Conservation (phyloP, 2,113 vertebrate genomes). For the Synodontis membranacea region DNA sequence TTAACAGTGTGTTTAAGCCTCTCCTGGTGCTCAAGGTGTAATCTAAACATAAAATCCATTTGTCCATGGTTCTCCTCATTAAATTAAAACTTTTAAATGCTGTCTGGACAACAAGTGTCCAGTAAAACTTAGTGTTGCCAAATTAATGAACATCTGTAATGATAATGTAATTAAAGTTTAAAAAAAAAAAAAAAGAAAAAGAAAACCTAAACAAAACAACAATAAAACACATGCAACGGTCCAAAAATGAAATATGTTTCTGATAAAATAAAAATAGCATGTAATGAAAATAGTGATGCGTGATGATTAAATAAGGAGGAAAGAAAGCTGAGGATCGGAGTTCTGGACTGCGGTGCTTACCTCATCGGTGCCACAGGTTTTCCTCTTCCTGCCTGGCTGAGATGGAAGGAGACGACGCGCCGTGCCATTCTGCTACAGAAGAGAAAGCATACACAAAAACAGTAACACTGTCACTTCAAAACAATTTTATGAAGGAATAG, state of each 20-base stretch:
- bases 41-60: background rate
- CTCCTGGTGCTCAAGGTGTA: background rate
- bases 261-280: background rate
- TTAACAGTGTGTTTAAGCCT: constrained; percentile 3
- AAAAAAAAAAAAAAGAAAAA: background rate
- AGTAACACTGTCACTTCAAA: background rate
- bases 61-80: background rate
- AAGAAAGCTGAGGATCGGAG: background rate
- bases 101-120: background rate
- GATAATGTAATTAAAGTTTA: background rate
- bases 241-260: background rate
- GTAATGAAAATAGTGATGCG: background rate
- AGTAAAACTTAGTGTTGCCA: background rate
- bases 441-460: background rate
- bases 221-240: background rate
- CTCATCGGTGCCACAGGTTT: constrained; percentile 86
- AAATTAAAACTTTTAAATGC: background rate
- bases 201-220: background rate
- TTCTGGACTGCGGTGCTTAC: constrained; percentile 59
- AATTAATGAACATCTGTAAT: background rate
- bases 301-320: background rate
- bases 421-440: constrained; percentile 79
- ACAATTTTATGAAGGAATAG: background rate
- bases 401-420: constrained; percentile 76
- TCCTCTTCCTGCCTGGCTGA: constrained; percentile 87